A percentile compares a stretch with the other conserved stretches of the same genome.
Evolutionary conservation across 2,113 vertebrate genomes (phyloP).

Genomic region (Ranitomeya imitator): DNA sequence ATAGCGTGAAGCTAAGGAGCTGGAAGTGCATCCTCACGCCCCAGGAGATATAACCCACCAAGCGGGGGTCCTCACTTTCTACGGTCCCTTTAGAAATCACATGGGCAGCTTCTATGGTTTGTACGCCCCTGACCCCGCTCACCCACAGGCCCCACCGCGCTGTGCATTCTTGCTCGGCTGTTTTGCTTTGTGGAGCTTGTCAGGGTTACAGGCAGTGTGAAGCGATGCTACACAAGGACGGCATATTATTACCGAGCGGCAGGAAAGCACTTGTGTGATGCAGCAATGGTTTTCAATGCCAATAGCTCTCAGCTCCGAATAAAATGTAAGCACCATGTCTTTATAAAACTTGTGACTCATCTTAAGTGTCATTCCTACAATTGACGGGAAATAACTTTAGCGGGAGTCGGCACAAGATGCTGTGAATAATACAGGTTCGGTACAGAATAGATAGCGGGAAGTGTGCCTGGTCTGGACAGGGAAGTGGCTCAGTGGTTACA

Average conservation of each 20-base stretch:
- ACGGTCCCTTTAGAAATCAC: not conserved
- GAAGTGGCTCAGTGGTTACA: not conserved
- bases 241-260: constrained; percentile 2
- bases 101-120: not conserved
- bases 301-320: constrained; percentile 1
- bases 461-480: not conserved
- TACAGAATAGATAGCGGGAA: not conserved
- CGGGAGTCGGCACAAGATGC: not conserved
- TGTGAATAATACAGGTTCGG: constrained; percentile 11
- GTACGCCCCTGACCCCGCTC: not conserved
- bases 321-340: not conserved
- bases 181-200: not conserved
- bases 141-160: not conserved
- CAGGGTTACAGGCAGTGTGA: not conserved
- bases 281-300: not conserved
- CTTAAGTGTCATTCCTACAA: constrained; percentile 3
- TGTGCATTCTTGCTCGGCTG: not conserved
- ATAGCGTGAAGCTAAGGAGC: too few species aligned
- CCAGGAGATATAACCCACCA: not conserved
- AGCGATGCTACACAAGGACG: not conserved
- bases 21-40: too few species aligned
- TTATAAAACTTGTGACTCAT: constrained; percentile 34
- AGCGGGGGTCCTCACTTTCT: not conserved
- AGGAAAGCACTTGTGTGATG: not conserved
- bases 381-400: not conserved